A percentile compares a stretch with the other conserved stretches of the same genome.
phyloP scores from a whole-genome alignment of 2,113 vertebrate species.

The Chroicocephalus ridibundus region DNA sequence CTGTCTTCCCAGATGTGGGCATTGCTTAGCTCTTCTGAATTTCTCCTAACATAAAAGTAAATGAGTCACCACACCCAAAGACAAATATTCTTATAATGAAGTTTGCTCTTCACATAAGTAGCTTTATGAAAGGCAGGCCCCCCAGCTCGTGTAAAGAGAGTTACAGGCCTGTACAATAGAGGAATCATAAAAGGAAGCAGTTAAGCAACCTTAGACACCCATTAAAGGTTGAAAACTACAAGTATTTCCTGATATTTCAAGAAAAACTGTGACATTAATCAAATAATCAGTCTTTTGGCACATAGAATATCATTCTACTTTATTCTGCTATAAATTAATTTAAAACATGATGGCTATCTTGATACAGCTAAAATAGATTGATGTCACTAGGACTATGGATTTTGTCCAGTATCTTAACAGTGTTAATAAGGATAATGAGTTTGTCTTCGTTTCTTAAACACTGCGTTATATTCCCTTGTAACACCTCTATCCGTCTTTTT shows the following conservation, averaged over 20 bases:
- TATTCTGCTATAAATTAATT: not conserved
- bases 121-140: not conserved
- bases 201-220: not conserved
- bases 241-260: not conserved
- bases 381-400: not conserved
- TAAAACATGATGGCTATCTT: not conserved
- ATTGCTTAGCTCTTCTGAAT: not conserved
- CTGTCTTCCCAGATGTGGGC: not conserved
- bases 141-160: not conserved
- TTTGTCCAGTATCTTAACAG: not conserved
- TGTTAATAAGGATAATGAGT: not conserved
- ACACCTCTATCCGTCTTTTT: not conserved
- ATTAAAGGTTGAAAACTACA: not conserved
- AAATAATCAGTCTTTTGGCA: not conserved
- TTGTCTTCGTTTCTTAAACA: not conserved
- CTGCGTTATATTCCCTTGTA: not conserved
- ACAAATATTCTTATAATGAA: not conserved
- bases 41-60: not conserved
- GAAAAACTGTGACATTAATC: accelerated
- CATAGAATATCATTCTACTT: not conserved
- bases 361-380: not conserved
- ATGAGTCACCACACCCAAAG: not conserved
- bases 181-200: not conserved
- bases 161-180: not conserved
- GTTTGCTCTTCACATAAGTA: not conserved